Percentiles rank a stretch among this genome's conserved stretches.
phyloP scores from a whole-genome alignment of 2,888 invertebrate genomes.

The Phrixothrix hirtus region DNA sequence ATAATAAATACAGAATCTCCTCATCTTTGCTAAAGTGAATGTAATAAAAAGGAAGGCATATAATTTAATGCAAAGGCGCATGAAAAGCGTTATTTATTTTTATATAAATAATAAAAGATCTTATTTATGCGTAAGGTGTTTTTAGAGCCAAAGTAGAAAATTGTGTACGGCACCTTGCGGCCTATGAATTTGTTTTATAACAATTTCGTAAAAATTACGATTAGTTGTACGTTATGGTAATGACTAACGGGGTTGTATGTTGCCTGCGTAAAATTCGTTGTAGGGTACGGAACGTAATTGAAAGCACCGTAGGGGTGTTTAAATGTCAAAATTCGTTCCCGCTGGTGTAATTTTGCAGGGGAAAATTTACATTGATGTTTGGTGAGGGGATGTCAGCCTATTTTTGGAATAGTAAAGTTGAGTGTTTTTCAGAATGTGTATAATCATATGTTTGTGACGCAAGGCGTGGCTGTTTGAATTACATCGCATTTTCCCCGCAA shows the following conservation, averaged over 20 bases:
- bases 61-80: too few species aligned
- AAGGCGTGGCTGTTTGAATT: slow-evolving; percentile 25
- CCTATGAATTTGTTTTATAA: too few species aligned
- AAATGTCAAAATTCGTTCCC: slow-evolving; percentile 9
- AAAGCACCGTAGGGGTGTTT: slow-evolving; percentile 2
- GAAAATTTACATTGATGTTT: slow-evolving; percentile 17
- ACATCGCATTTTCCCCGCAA: slow-evolving; percentile 20
- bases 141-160: too few species aligned
- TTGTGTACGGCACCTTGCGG: too few species aligned
- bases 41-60: too few species aligned
- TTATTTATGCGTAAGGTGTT: too few species aligned
- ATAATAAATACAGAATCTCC: too few species aligned
- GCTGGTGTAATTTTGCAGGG: slow-evolving; percentile 5
- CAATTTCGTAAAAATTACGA: too few species aligned
- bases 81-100: too few species aligned
- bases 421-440: slow-evolving; percentile 22
- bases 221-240: background rate
- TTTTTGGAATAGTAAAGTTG: slow-evolving; percentile 17
- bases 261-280: background rate
- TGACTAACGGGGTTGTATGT: background rate
- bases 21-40: too few species aligned
- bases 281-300: background rate
- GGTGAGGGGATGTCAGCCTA: slow-evolving; percentile 13
- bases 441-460: slow-evolving; percentile 29
- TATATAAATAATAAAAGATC: too few species aligned